These are phyloP conservation scores for Microtus richardsoni DNA, from an alignment of 2,113 vertebrate genomes.

Conservation along the genomic window DNA sequence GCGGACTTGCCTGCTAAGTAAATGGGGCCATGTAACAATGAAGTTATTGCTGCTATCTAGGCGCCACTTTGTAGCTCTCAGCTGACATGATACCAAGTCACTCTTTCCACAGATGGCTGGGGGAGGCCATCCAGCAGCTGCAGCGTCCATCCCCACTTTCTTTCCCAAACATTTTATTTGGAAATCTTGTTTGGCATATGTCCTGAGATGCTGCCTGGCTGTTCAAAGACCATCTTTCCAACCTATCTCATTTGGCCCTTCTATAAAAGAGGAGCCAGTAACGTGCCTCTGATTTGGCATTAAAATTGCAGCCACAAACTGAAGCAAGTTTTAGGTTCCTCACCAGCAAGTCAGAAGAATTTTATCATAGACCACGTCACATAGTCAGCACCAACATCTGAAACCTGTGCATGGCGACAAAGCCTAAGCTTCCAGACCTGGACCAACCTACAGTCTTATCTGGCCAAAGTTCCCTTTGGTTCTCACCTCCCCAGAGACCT, in stretches of 20 bases:
- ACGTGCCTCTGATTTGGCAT: constrained; percentile 61
- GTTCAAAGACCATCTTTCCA: constrained; percentile 72
- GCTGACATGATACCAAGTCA: constrained; percentile 56
- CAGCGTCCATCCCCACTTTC: constrained; percentile 70
- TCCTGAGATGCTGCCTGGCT: constrained; percentile 66
- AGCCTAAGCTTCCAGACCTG: constrained; percentile 54
- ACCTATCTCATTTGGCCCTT: constrained; percentile 73
- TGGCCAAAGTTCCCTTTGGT: constrained; percentile 46
- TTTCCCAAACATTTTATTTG: constrained; percentile 74
- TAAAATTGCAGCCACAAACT: constrained; percentile 62
- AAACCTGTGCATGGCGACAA: constrained; percentile 27
- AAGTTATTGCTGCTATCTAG: constrained; percentile 18
- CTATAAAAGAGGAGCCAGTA: constrained; percentile 51
- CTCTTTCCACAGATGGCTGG: constrained; percentile 66
- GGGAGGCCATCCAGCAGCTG: constrained; percentile 71
- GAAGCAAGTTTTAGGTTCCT: constrained; percentile 63
- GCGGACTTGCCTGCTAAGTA: constrained; percentile 55
- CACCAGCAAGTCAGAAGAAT: constrained; percentile 67
- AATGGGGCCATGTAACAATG: constrained; percentile 7
- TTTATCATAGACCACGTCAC: constrained; percentile 74
- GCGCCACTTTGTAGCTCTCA: constrained; percentile 13
- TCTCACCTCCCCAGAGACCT: constrained; percentile 7
- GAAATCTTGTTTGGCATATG: constrained; percentile 79
- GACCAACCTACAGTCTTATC: constrained; percentile 15
- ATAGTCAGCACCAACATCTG: constrained; percentile 62